Evolutionary conservation across 2,113 vertebrate genomes (phyloP), one percentile per base, ranked within the genome.

Genomic region (Falco punctatus): DNA sequence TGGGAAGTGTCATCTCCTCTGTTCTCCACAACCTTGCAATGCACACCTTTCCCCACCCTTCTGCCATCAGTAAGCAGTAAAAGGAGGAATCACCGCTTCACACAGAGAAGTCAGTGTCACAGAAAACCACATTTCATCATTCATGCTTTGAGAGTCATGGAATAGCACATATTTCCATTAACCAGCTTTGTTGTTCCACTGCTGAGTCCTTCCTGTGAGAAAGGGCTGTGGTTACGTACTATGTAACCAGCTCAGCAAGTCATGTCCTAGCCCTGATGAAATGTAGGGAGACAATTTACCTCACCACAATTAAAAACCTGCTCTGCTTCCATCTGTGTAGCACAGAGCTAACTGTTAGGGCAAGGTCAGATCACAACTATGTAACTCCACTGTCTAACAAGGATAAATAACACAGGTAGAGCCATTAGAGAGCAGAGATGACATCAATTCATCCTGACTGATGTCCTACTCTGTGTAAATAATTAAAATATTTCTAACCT

Each of bases 221-320:
- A 96, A 94, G 66, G 92, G 51, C 77, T 78, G 88, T 91, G 91
- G 88, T 95, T 92, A 92, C 12, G 2, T 49, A 54, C 88, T 87
- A 59, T 70, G 52, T 23, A 95, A 97, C 96, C 92, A 91, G 95
- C 79, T 87, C 86, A 92, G 78, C 92, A 72, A 95, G 89, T 91
- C 48, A 5, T 61, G 72, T 77, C 88, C 82, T 71, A 81, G 79
- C 75, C 66, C 40, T 78, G 42, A 81, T 28, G 70, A 91, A 91
- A 91, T 6, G 55, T 2, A 89, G 49, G 35, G 24, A 92, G 48
- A 93, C 49, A 91, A 79, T 58, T 81, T 91, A 91, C 77, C 81
- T 95, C 88, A 89, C 57, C 49, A n/a, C 72, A 88, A 84, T 94
- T 90, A 93, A 94, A 95, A 95, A 94, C 73, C 65, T 96, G 94